Conservation (phyloP, 2,888 invertebrate species). For the Conchocele bisecta region DNA sequence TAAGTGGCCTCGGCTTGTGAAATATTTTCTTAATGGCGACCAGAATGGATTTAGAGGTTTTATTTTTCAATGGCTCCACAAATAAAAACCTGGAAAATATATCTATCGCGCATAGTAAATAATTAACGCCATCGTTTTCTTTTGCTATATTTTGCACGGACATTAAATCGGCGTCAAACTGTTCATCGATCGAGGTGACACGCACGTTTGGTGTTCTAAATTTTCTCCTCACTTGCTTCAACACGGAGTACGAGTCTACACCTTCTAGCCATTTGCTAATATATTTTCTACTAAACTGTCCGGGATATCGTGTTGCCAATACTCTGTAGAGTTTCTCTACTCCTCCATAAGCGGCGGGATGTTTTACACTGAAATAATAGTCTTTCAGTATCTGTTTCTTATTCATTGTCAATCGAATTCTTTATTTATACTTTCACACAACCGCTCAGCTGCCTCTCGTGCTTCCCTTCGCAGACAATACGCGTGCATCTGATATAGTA, state of each 20-base stretch:
- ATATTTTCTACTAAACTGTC: neutral
- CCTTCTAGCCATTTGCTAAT: too few species aligned
- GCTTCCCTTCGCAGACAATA: too few species aligned
- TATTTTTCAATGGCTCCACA: slow-evolving; percentile 14
- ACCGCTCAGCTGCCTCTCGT: too few species aligned
- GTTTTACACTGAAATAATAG: neutral
- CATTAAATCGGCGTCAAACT: slow-evolving; percentile 15
- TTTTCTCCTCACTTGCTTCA: slow-evolving; percentile 18
- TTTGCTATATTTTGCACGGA: slow-evolving; percentile 16
- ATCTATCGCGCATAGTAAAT: slow-evolving; percentile 18
- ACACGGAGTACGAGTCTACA: slow-evolving; percentile 15
- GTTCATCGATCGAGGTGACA: slow-evolving; percentile 3
- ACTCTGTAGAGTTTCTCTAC: neutral
- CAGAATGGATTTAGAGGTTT: slow-evolving; percentile 16
- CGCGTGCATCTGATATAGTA: too few species aligned
- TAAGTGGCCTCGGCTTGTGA: slow-evolving; percentile 9
- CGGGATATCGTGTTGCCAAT: neutral
- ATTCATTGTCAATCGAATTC: too few species aligned
- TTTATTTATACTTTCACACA: too few species aligned
- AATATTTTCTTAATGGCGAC: slow-evolving; percentile 14
- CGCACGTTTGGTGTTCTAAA: slow-evolving; percentile 3
- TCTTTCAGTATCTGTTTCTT: neutral
- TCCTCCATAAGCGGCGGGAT: neutral
- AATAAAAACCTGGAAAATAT: slow-evolving; percentile 18
- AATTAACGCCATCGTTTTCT: slow-evolving; percentile 21